Conservation (phyloP, 2,888 invertebrate species). For the Strigamia transsilvanica region DNA sequence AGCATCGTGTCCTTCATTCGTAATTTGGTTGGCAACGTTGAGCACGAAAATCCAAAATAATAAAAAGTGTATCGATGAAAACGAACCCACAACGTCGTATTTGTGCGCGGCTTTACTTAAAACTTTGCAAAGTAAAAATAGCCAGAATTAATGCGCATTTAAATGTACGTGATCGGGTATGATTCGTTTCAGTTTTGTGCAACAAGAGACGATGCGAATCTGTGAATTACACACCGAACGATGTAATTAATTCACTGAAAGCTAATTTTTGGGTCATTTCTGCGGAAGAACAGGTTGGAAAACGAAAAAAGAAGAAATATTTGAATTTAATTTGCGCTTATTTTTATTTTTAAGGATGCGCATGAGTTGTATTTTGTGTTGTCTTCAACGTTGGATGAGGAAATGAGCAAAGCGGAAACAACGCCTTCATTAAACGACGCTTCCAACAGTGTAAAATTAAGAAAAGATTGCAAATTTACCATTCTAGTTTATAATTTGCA, state of each 20-base stretch:
- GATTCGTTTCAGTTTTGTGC: neutral
- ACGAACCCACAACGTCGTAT: neutral
- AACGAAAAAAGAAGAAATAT: neutral
- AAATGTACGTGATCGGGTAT: neutral
- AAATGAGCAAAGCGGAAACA: constrained; percentile 63
- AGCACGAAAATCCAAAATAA: neutral
- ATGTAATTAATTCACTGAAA: constrained; percentile 77
- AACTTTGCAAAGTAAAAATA: constrained; percentile 5
- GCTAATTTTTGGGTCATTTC: constrained; percentile 86
- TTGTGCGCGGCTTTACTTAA: constrained; percentile 11
- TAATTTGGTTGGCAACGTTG: constrained; percentile 76
- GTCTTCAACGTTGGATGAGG: constrained; percentile 88
- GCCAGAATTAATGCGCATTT: too few relatives aligned
- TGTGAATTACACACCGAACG: constrained; percentile 69
- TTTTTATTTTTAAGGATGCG: constrained; percentile 74
- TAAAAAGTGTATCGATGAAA: neutral
- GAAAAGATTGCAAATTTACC: neutral
- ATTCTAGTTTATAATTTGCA: neutral
- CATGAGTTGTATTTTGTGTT: constrained; percentile 91
- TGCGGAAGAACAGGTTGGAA: constrained; percentile 71
- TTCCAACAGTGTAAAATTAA: constrained; percentile 58
- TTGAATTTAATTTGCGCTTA: neutral
- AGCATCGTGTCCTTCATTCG: constrained; percentile 84
- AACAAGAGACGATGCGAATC: neutral
- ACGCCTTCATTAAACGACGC: constrained; percentile 60